These are phyloP conservation scores for Eupithecia exiguata DNA, from an alignment of 2,888 invertebrate species.

Conservation along the genomic window DNA sequence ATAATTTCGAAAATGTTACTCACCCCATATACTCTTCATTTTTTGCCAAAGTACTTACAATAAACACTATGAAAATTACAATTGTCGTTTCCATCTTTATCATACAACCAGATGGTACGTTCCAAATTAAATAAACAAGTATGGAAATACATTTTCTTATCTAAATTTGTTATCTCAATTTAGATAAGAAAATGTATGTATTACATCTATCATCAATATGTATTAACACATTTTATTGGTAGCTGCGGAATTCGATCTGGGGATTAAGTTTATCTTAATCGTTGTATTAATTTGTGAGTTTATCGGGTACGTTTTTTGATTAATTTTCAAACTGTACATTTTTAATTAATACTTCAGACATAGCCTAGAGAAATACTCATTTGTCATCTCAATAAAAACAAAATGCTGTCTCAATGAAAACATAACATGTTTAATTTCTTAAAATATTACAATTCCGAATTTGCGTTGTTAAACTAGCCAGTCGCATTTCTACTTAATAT, in stretches of 20 bases:
- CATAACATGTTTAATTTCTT: not conserved
- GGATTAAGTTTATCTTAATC: constrained; percentile 20
- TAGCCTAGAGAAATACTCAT: no score
- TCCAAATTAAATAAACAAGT: constrained; percentile 5
- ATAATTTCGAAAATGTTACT: constrained; percentile 34
- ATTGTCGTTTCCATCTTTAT: not conserved
- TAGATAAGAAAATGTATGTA: no score
- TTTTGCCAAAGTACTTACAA: constrained; percentile 49
- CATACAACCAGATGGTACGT: not conserved
- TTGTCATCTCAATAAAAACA: not conserved
- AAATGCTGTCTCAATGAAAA: not conserved
- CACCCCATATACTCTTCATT: constrained; percentile 68
- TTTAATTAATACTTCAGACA: not conserved
- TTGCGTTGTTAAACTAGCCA: not conserved
- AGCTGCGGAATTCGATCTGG: constrained; percentile 9
- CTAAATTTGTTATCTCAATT: no score
- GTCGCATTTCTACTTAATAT: not conserved
- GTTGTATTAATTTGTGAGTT: constrained; percentile 11
- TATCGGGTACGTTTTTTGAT: not conserved
- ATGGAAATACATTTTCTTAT: not conserved
- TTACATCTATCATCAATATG: no score
- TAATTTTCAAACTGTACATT: not conserved
- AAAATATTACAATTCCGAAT: not conserved
- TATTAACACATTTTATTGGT: constrained; percentile 12
- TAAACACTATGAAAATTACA: constrained; percentile 32